A percentile compares a stretch with the other conserved stretches of the same genome.
Evolutionary conservation across 2,888 invertebrate genomes (phyloP).

Genomic region (Lobophora halterata): DNA sequence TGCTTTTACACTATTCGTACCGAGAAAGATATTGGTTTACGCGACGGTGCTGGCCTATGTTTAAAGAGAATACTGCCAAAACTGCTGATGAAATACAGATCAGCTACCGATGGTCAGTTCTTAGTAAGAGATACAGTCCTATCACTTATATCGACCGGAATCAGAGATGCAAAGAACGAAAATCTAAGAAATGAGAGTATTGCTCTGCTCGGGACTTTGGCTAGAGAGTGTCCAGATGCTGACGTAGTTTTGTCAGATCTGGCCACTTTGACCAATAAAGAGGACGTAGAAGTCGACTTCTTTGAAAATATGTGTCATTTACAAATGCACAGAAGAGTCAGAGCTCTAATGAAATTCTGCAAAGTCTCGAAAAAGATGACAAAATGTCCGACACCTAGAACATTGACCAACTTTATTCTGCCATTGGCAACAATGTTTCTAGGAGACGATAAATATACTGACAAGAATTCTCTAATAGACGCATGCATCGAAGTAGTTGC

Average conservation of each 20-base stretch:
- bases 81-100: conserved; percentile 80
- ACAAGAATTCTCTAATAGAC: conserved; percentile 90
- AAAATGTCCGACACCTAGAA: conserved; percentile 83
- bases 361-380: conserved; percentile 82
- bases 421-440: conserved; percentile 92
- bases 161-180: conserved; percentile 86
- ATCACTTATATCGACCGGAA: conserved; percentile 85
- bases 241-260: conserved; percentile 88
- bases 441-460: conserved; percentile 86
- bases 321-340: conserved; percentile 91
- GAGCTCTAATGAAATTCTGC: conserved; percentile 89
- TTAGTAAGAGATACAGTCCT: conserved; percentile 88
- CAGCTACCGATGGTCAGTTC: conserved; percentile 81
- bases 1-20: conserved; percentile 88
- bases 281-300: conserved; percentile 94
- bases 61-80: conserved; percentile 85
- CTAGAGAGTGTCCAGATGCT: conserved; percentile 85
- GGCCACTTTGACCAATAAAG: conserved; percentile 83
- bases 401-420: conserved; percentile 91
- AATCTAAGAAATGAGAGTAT: conserved; percentile 89
- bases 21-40: conserved; percentile 91
- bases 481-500: conserved; percentile 91
- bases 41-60: conserved; percentile 88
- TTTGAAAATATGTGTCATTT: conserved; percentile 95
- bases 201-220: conserved; percentile 87